These are phyloP conservation scores for Aurelia sp. DNA, from an alignment of 30 jellyfish, hydroid and myxozoan species.

Conservation along the genomic window DNA sequence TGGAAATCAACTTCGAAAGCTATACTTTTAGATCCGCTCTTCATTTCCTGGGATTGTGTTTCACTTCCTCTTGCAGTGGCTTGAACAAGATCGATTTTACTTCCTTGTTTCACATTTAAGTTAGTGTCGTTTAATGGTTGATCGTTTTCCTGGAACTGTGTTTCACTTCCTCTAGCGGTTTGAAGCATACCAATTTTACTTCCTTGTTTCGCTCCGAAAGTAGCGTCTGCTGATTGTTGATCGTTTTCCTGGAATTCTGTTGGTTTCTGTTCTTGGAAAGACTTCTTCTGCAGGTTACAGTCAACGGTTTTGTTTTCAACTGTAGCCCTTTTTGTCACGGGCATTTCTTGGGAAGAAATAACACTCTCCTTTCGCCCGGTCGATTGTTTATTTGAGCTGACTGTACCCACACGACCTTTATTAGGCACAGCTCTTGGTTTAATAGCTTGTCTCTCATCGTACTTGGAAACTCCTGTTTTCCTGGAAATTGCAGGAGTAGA, in stretches of 20 bases:
- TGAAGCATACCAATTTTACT: not conserved
- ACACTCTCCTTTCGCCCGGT: not conserved
- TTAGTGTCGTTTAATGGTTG: not conserved
- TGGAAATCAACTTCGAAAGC: no score
- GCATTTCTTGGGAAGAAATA: not conserved
- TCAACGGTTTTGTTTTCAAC: conserved; percentile 21
- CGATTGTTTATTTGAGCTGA: not conserved
- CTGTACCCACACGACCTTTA: conserved; percentile 25
- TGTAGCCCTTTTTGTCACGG: not conserved
- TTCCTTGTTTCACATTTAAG: not conserved
- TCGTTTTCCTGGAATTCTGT: not conserved
- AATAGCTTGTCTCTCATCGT: conserved; percentile 30
- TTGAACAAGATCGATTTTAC: not conserved
- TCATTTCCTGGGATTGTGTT: no score
- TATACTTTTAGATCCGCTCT: no score
- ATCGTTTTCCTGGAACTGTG: not conserved
- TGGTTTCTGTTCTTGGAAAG: not conserved
- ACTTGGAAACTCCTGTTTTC: conserved; percentile 3
- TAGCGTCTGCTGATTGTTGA: not conserved
- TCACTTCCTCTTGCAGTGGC: no score
- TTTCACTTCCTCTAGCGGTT: no score
- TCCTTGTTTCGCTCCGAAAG: not conserved
- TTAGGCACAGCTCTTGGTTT: conserved; percentile 23
- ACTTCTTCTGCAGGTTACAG: conserved; percentile 37
- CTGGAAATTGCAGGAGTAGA: not conserved